Conservation (phyloP, 2,113 vertebrate genomes). For the Alethe castanea region DNA sequence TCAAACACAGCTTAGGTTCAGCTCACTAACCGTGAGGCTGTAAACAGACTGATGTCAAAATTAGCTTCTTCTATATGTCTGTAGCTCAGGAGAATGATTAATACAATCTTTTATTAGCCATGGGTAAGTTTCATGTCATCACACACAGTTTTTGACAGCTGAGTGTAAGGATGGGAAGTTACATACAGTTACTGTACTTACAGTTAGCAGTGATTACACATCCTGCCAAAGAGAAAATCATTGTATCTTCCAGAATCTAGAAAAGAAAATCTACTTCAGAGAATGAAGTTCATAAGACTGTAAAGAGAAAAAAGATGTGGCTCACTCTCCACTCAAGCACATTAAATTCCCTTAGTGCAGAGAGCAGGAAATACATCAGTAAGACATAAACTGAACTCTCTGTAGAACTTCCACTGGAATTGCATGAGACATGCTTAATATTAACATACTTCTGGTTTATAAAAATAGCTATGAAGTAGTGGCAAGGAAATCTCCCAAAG, state of each 20-base stretch:
- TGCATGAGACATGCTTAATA: background rate
- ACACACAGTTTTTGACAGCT: background rate
- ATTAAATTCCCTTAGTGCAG: slow-evolving; percentile 20
- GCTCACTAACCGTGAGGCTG: slow-evolving; percentile 17
- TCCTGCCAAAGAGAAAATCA: slow-evolving; percentile 94
- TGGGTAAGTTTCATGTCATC: background rate
- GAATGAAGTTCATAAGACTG: background rate
- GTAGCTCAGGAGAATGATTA: background rate
- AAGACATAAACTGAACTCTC: slow-evolving; percentile 1
- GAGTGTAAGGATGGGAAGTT: background rate
- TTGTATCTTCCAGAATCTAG: slow-evolving; percentile 92
- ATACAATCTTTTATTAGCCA: background rate
- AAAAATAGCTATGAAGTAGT: background rate
- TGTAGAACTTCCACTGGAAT: background rate
- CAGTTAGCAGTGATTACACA: slow-evolving; percentile 91
- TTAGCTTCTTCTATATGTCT: background rate
- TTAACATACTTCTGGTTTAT: background rate
- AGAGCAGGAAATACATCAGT: background rate
- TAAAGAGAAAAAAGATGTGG: slow-evolving; percentile 6
- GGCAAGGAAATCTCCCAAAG: background rate
- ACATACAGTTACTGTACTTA: slow-evolving; percentile 71
- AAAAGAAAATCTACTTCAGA: slow-evolving; percentile 69
- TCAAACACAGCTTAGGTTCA: slow-evolving; percentile 41
- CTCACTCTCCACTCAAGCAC: background rate
- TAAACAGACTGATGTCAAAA: background rate